Evolutionary conservation across 1,140 invertebrate species (phyloP).

Genomic region (Steinernema khuongi): DNA sequence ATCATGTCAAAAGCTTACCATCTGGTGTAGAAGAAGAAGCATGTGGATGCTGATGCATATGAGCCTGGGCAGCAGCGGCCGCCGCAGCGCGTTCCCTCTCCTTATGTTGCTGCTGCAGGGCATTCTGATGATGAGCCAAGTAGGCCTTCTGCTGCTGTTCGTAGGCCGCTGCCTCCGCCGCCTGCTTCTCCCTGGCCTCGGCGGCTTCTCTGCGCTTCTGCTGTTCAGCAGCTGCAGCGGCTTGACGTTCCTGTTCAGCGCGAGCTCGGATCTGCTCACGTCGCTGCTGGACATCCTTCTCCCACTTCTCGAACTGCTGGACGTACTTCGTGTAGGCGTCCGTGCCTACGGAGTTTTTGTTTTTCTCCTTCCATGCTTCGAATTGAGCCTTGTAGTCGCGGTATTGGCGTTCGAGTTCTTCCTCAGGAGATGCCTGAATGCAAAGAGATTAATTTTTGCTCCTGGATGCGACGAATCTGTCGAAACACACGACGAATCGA

Average conservation of each 20-base stretch:
- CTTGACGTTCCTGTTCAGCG: background rate
- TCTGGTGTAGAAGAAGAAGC: background rate
- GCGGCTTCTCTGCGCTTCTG: background rate
- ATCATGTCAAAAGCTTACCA: background rate
- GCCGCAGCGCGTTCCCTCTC: background rate
- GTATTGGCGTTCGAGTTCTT: constrained; percentile 1
- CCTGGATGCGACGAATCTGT: background rate
- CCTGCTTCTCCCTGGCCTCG: constrained; percentile 1
- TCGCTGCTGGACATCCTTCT: background rate
- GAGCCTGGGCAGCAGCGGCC: background rate
- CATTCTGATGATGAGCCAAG: background rate
- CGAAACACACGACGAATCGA: background rate
- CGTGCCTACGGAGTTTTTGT: background rate
- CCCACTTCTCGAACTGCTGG: background rate
- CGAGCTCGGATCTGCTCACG: background rate
- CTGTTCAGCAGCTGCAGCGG: background rate
- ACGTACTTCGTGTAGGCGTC: constrained; percentile 1
- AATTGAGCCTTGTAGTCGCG: constrained; percentile 3
- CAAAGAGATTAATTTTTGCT: background rate
- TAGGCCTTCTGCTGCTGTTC: constrained; percentile 11
- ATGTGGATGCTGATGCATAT: background rate
- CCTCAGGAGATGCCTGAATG: background rate
- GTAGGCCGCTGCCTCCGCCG: background rate
- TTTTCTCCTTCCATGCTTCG: constrained; percentile 11
- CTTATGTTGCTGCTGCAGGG: background rate